Evolutionary conservation across 2,113 vertebrate species (phyloP), one percentile per base, ranked within the genome.

Genomic region (Eurystomus gularis): DNA sequence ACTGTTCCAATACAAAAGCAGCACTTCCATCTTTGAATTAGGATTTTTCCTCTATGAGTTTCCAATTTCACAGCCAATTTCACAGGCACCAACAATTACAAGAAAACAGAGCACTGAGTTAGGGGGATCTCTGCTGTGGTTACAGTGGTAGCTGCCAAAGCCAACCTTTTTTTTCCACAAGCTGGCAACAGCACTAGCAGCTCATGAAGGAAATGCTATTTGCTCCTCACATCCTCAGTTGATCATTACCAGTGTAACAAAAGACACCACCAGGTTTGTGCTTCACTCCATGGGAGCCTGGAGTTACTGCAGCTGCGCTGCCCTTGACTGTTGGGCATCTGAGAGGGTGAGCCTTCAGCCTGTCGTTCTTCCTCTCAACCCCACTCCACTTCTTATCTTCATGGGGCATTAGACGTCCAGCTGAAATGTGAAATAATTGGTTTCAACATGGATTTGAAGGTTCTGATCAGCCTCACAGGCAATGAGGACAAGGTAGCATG

Each of bases 401-500:
- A 5, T 13, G 44, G 33, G 54, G 16, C 48, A 14, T 20, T 64
- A 37, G 17, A 82, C 76, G 26, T 69, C 49, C 44, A 46, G 42
- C n/a, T 89, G 81, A 78, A 89, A 51, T 48, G 15, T 15, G 51
- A 77, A 91, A 48, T 57, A 65, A 66, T 65, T 35, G 18, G 19
- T 46, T 85, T 83, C n/a, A 52, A 2, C 3, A 0, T 66, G 46
- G 31, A 13, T 73, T 83, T 61, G 64, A 60, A 48, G 11, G 16
- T 61, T 24, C 44, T 48, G 18, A 15, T 49, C 28, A 66, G 73
- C n/a, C 77, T 54, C 0, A 0, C 19, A 58, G 88, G n/a, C 44
- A 60, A 7, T 6, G 60, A 44, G 64, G 28, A n/a, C 49, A 60
- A 55, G 48, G 51, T 48, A 49, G 48, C 0, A 0, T 65, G 25